Evolutionary conservation across 2,113 vertebrate species (phyloP).

Genomic region (Montifringilla adamsi): DNA sequence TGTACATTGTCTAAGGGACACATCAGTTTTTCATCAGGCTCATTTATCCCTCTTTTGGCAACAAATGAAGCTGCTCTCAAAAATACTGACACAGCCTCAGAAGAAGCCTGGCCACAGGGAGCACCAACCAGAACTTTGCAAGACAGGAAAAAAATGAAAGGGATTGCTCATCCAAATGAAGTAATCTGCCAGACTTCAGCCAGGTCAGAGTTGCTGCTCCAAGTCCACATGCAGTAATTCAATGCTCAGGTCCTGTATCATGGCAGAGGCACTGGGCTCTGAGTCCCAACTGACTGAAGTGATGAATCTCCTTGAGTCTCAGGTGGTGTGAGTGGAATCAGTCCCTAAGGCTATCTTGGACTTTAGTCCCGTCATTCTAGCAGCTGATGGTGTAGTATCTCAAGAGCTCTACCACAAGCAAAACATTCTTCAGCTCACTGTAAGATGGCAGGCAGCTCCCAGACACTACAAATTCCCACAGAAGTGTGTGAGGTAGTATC

Average conservation of each 20-base stretch:
- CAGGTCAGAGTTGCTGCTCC: not conserved
- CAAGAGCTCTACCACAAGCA: not conserved
- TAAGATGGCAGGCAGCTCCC: not conserved
- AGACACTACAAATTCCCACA: not conserved
- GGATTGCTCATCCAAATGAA: not conserved
- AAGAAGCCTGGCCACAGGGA: not conserved
- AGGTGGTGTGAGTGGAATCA: not conserved
- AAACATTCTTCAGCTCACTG: not conserved
- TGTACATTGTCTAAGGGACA: not conserved
- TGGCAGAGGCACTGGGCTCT: not conserved
- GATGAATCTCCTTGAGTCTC: not conserved
- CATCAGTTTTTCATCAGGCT: not conserved
- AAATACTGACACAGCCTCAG: not conserved
- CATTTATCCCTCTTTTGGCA: not conserved
- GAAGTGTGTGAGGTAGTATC: not conserved
- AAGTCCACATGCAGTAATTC: not conserved
- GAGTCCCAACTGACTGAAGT: not conserved
- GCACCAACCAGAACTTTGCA: not conserved
- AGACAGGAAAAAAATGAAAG: not conserved
- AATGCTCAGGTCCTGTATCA: not conserved
- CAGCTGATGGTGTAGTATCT: not conserved
- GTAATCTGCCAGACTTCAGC: not conserved
- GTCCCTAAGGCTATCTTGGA: not conserved
- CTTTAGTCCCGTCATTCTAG: not conserved
- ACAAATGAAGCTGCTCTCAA: not conserved